Evolutionary conservation across 2,113 vertebrate genomes (phyloP), one percentile per base, ranked within the genome.

Genomic region (Phaetusa simplex): DNA sequence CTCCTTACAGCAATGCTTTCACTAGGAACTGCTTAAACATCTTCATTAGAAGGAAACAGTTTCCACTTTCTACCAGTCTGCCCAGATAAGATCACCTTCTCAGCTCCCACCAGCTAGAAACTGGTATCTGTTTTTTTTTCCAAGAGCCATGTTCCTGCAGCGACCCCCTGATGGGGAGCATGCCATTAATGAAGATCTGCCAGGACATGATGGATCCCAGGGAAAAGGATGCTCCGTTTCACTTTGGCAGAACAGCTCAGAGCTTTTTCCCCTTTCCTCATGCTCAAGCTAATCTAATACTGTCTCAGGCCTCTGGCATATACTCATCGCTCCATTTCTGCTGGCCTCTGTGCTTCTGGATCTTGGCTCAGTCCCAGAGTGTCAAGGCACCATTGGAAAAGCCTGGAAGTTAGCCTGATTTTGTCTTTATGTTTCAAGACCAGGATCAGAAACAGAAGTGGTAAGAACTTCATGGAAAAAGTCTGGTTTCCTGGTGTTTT

Each of bases 351-450:
- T 86, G 64, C 45, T 94, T 70, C 88, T 82, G 66, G 73, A 62
- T 85, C 83, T 94, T 97, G 91, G 89, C 94, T 88, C n/a, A 66
- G 53, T 11, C 50, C 66, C 93, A 85, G 24, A 42, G 15, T 27
- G n/a, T 82, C 70, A 93, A 94, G n/a, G 59, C 70, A 95, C 38
- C 84, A 76, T 22, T 86, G 93, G 82, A 96, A 94, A 94, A 93
- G 32, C 26, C 78, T 88, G 64, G 76, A 90, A 95, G 55, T 70
- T 19, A 77, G 50, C 64, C 64, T 91, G 74, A 13, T 77, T 94
- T 73, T 94, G 62, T 86, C 76, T 73, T 92, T 55, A 13, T 71
- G 22, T 79, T 96, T 95, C 66, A 90, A 77, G 52, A 85, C 15
- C 16, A 82, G 69, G 42, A 86, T 95, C 59, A 93, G 73, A 91